A percentile compares a stretch with the other conserved stretches of the same genome.
phyloP scores from a whole-genome alignment of 2,888 invertebrate genomes.

The Drosophila niveifrons region DNA sequence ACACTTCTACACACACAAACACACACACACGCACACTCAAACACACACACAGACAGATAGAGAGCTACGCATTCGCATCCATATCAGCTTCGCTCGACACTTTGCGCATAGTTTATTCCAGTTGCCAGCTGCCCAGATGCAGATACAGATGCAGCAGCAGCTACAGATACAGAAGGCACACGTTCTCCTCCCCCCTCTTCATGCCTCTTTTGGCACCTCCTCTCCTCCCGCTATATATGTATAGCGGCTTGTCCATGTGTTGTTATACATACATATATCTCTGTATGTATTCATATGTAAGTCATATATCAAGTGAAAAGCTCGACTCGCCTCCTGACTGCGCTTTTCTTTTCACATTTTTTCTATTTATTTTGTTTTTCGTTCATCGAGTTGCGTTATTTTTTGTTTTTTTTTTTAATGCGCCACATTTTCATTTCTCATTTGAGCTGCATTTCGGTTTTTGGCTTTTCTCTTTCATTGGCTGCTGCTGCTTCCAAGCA shows the following conservation, averaged over 20 bases:
- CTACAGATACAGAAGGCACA: constrained; percentile 8
- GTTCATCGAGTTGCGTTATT: neutral
- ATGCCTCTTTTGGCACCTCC: too few relatives aligned
- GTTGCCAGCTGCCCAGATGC: constrained; percentile 35
- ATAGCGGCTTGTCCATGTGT: neutral
- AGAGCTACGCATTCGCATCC: neutral
- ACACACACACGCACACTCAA: neutral
- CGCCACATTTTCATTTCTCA: constrained; percentile 28
- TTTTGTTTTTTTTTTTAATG: constrained; percentile 5
- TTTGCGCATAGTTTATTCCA: constrained; percentile 64
- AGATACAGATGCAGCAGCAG: constrained; percentile 25
- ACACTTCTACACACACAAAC: neutral
- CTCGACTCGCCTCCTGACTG: constrained; percentile 12
- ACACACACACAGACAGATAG: neutral
- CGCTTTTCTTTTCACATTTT: constrained; percentile 3
- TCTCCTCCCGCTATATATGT: neutral
- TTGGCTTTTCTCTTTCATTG: constrained; percentile 10
- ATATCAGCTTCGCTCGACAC: constrained; percentile 46
- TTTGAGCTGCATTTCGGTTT: constrained; percentile 7
- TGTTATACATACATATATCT: neutral
- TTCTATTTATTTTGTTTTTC: neutral
- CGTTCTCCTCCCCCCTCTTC: too few relatives aligned
- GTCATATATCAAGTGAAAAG: constrained; percentile 37
- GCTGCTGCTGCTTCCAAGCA: neutral
- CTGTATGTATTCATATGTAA: constrained; percentile 25